Conservation (phyloP, 2,113 vertebrate species). For the Cromileptes altivelis region DNA sequence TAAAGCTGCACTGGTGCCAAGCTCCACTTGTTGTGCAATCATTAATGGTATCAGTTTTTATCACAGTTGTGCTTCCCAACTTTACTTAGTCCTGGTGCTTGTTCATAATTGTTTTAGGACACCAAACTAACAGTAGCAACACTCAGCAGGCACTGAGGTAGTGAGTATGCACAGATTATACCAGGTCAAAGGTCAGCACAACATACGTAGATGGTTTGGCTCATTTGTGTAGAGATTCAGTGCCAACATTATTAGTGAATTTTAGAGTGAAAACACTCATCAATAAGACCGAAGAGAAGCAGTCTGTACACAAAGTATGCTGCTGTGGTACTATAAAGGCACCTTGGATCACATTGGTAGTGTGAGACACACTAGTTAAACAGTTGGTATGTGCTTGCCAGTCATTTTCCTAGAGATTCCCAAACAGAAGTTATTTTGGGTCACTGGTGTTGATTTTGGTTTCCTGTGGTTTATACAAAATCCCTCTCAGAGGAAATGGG, state of each 20-base stretch:
- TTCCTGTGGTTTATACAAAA: conserved; percentile 64
- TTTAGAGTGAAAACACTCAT: not conserved
- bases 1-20: not conserved
- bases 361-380: conserved; percentile 33
- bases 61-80: not conserved
- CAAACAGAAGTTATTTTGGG: conserved; percentile 73
- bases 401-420: conserved; percentile 58
- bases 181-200: not conserved
- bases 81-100: not conserved
- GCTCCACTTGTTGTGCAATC: not conserved
- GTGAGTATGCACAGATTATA: not conserved
- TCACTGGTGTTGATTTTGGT: conserved; percentile 69
- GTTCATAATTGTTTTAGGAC: not conserved
- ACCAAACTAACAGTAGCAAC: not conserved
- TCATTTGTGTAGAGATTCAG: not conserved
- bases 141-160: not conserved
- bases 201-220: not conserved
- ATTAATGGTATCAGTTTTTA: not conserved
- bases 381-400: conserved; percentile 43
- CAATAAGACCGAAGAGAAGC: not conserved
- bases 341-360: not conserved
- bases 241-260: not conserved
- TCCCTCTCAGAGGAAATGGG: conserved; percentile 38
- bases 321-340: not conserved
- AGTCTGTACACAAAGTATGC: not conserved